These are phyloP conservation scores for Neolamprologus longior DNA, from an alignment of 2,113 vertebrate species.

Conservation along the genomic window DNA sequence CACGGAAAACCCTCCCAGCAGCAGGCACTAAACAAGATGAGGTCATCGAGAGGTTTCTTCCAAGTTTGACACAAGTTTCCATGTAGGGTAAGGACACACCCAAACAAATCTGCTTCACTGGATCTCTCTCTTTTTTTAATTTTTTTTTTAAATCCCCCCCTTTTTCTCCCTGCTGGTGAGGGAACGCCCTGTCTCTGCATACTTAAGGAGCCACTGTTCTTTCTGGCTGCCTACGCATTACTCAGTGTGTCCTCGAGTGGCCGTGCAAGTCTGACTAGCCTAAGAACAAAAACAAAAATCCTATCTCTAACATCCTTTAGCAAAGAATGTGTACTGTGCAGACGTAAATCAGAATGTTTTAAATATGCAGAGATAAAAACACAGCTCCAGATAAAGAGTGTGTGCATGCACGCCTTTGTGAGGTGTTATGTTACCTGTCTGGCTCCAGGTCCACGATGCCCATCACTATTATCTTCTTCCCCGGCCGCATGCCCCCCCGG, in stretches of 20 bases:
- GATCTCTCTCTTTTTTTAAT: not conserved
- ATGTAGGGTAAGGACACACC: conserved; percentile 53
- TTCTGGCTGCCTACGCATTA: not conserved
- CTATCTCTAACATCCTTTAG: not conserved
- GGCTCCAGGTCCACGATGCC: conserved; percentile 94
- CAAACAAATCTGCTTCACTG: conserved; percentile 9
- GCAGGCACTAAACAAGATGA: conserved; percentile 34
- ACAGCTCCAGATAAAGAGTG: not conserved
- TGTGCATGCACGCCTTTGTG: not conserved
- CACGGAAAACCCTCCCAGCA: not conserved
- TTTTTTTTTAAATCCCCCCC: not conserved
- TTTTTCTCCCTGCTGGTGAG: not conserved
- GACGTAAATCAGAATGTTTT: not conserved
- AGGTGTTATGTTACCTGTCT: conserved; percentile 73
- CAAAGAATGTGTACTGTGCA: not conserved
- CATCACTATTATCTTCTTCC: conserved; percentile 98
- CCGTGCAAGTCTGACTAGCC: conserved; percentile 4
- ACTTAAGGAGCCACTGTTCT: conserved; percentile 26
- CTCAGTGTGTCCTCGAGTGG: not conserved
- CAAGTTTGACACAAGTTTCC: conserved; percentile 54
- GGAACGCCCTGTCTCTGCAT: conserved; percentile 60
- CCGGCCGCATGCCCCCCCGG: conserved; percentile 93
- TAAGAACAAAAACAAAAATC: not conserved
- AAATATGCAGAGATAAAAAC: not conserved
- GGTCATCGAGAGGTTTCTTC: conserved; percentile 25